These are phyloP conservation scores for Caenorhabditis remanei DNA, from an alignment of 1,140 invertebrate species.

Conservation along the genomic window DNA sequence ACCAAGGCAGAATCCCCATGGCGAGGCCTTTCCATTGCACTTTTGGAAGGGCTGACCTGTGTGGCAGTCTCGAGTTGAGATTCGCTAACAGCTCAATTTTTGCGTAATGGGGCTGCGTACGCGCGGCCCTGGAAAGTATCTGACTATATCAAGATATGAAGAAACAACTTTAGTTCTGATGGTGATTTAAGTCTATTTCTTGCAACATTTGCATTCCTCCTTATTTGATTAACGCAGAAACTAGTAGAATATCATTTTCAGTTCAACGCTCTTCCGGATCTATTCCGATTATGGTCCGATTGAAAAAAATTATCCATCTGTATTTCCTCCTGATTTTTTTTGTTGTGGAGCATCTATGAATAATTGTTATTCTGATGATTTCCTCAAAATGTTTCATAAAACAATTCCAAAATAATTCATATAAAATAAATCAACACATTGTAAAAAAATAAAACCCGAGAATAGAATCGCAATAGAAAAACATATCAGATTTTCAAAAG, in stretches of 20 bases:
- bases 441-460: not conserved
- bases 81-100: conserved; percentile 54
- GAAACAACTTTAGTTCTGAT: too few relatives aligned
- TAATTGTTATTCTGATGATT: too few relatives aligned
- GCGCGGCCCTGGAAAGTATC: conserved; percentile 32
- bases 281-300: too few relatives aligned
- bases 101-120: conserved; percentile 48
- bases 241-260: too few relatives aligned
- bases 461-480: not conserved
- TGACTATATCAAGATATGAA: too few relatives aligned
- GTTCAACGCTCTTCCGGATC: too few relatives aligned
- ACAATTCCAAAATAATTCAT: not conserved
- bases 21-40: conserved; percentile 49
- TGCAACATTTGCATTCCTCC: too few relatives aligned
- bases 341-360: too few relatives aligned
- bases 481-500: not conserved
- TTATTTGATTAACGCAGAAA: too few relatives aligned
- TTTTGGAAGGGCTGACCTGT: conserved; percentile 48
- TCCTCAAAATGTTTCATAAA: not conserved
- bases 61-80: conserved; percentile 55
- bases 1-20: conserved; percentile 46
- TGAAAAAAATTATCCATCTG: too few relatives aligned
- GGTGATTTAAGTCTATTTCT: too few relatives aligned
- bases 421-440: conserved; percentile 24
- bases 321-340: too few relatives aligned